These are phyloP conservation scores for Zalophus californianus DNA, from an alignment of 2,797 vertebrate species.

Conservation along the genomic window DNA sequence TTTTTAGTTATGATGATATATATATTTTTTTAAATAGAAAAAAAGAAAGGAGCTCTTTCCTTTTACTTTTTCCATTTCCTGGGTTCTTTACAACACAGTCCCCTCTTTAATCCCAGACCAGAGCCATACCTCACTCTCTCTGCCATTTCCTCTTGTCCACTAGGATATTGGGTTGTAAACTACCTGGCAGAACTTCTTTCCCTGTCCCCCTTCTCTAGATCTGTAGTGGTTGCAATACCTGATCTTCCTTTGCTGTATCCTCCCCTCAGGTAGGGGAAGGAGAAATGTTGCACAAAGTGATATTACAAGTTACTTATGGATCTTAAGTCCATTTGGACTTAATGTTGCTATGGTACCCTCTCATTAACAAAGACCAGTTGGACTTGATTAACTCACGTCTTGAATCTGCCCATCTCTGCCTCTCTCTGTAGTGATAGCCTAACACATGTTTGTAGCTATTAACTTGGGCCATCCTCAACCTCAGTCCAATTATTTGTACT, in stretches of 20 bases:
- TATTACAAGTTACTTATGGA: neutral
- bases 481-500: neutral
- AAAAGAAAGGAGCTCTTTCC: neutral
- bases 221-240: neutral
- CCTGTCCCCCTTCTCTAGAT: neutral
- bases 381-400: neutral
- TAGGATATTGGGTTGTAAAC: neutral
- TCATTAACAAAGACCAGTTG: neutral
- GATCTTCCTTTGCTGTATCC: neutral
- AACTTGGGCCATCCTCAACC: neutral
- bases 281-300: neutral
- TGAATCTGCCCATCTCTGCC: neutral
- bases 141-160: neutral
- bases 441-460: neutral
- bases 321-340: constrained; percentile 6
- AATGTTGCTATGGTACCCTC: neutral
- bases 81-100: neutral
- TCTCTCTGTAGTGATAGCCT: neutral
- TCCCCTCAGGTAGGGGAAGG: neutral
- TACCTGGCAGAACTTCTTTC: neutral
- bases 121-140: neutral
- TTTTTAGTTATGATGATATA: neutral
- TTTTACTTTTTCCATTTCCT: constrained; percentile 29
- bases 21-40: neutral
- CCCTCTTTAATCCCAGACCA: neutral